These are phyloP conservation scores for Drosophila meridionalis DNA, from an alignment of 2,888 invertebrate species.

Conservation along the genomic window DNA sequence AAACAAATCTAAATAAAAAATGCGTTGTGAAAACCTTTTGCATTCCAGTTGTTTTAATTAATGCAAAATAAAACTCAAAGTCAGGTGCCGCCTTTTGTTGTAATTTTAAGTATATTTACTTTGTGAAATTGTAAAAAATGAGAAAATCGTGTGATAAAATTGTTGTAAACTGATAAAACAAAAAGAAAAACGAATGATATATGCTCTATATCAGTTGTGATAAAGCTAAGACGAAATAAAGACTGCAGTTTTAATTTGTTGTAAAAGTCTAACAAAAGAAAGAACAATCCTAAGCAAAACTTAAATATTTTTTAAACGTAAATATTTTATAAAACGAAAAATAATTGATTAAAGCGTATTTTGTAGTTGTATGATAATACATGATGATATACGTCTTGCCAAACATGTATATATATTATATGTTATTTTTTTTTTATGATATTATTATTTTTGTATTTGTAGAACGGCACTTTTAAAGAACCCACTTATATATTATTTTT, in stretches of 20 bases:
- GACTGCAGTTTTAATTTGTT: conserved; percentile 74
- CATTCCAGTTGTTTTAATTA: conserved; percentile 80
- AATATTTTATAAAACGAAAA: conserved; percentile 36
- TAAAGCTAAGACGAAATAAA: conserved; percentile 74
- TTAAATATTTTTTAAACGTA: conserved; percentile 36
- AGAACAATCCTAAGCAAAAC: conserved; percentile 39
- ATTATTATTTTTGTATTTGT: conserved; percentile 68
- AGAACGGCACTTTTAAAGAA: conserved; percentile 69
- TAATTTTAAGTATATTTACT: conserved; percentile 67
- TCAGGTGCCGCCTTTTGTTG: conserved; percentile 76
- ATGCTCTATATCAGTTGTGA: conserved; percentile 53
- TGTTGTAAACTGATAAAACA: conserved; percentile 60
- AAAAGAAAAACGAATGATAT: conserved; percentile 32
- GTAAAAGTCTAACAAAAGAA: conserved; percentile 50
- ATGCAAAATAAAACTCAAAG: conserved; percentile 59
- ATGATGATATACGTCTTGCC: conserved; percentile 31
- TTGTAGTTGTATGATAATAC: conserved; percentile 58
- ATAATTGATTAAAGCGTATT: conserved; percentile 52
- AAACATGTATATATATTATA: conserved; percentile 23
- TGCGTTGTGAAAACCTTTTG: conserved; percentile 71
- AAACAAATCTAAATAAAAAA: conserved; percentile 62
- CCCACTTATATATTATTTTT: conserved; percentile 9
- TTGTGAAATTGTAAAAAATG: conserved; percentile 56
- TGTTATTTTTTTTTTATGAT: conserved; percentile 34
- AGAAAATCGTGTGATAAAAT: conserved; percentile 51